Conservation (phyloP, 2,113 vertebrate species). For the Erythrolamprus reginae region DNA sequence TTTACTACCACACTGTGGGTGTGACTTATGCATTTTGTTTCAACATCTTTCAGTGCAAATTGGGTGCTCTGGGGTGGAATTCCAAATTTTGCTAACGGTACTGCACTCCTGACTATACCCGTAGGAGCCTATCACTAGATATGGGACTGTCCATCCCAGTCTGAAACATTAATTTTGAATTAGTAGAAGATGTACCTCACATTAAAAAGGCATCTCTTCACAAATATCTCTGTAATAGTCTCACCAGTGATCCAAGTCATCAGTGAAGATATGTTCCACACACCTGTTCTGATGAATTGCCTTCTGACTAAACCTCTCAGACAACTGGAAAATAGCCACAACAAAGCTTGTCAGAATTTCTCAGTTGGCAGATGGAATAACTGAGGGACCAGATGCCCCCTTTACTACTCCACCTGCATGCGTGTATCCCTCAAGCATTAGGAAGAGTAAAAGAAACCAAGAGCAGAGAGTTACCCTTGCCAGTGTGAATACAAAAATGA, state of each 20-base stretch:
- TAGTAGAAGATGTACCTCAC: background rate
- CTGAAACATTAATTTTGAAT: background rate
- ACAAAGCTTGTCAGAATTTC: background rate
- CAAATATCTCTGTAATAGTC: background rate
- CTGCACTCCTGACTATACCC: no score
- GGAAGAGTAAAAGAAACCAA: background rate
- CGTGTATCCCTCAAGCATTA: background rate
- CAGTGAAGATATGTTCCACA: background rate
- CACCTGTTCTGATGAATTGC: background rate
- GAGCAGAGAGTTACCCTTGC: background rate
- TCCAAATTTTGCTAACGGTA: no score
- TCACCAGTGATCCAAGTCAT: background rate
- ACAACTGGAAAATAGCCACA: background rate
- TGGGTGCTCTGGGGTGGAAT: no score
- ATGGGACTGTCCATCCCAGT: background rate
- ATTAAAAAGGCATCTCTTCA: background rate
- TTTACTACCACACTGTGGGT: no score
- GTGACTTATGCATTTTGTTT: no score
- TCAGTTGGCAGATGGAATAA: slow-evolving; percentile 8
- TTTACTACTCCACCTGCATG: background rate
- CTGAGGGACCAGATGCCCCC: background rate
- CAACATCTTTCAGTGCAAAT: no score
- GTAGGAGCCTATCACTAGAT: no score
- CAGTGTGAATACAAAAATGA: background rate
- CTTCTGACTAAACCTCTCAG: slow-evolving; percentile 12